These are phyloP conservation scores for Carabus problematicus DNA, from an alignment of 2,888 invertebrate genomes.

Conservation along the genomic window DNA sequence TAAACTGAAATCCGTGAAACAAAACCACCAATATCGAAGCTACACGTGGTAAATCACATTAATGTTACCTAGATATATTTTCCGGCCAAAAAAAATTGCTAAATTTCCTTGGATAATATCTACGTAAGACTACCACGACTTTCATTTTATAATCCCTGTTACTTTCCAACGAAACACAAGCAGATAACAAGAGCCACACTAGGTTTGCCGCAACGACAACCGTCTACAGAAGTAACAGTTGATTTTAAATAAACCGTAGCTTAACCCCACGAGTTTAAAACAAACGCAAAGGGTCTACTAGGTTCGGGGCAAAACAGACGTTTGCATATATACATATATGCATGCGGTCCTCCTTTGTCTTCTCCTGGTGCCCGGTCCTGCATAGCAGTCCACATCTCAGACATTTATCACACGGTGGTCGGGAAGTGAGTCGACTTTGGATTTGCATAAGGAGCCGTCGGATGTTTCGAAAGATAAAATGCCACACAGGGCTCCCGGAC, in stretches of 20 bases:
- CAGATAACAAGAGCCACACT: slow-evolving; percentile 12
- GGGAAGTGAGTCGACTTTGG: slow-evolving; percentile 5
- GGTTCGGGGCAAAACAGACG: slow-evolving; percentile 11
- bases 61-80: no score
- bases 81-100: no score
- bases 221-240: no score
- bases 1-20: no score
- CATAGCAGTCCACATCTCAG: slow-evolving; percentile 8
- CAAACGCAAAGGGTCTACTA: slow-evolving; percentile 19
- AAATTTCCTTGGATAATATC: no score
- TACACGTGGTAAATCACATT: no score
- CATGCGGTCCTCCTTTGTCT: slow-evolving; percentile 20
- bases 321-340: slow-evolving; percentile 26
- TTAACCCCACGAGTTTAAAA: slow-evolving; percentile 24
- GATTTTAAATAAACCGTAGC: slow-evolving; percentile 1
- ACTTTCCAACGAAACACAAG: slow-evolving; percentile 14
- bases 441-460: slow-evolving; percentile 31
- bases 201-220: no score
- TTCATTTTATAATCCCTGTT: neutral
- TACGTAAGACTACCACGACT: neutral
- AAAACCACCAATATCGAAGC: no score
- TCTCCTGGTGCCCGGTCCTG: neutral
- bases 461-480: slow-evolving; percentile 30
- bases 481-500: slow-evolving; percentile 9
- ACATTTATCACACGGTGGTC: slow-evolving; percentile 31